Evolutionary conservation across 2,888 invertebrate genomes (phyloP).

Genomic region (Timandra comae): DNA sequence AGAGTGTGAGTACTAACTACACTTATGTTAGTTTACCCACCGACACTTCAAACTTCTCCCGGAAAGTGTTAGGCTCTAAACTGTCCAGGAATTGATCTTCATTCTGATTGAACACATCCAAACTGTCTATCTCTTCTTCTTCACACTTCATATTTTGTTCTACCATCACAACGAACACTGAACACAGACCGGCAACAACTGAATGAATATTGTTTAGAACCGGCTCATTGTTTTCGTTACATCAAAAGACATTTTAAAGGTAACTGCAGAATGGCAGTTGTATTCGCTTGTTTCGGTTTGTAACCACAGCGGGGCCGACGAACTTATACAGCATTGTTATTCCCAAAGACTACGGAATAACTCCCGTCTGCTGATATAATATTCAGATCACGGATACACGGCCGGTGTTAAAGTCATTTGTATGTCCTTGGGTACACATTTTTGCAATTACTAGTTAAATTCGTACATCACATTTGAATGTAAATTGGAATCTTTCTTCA

Average conservation of each 20-base stretch:
- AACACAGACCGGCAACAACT: slow-evolving; percentile 13
- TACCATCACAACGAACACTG: slow-evolving; percentile 46
- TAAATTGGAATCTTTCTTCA: slow-evolving; percentile 14
- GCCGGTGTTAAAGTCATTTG: slow-evolving; percentile 50
- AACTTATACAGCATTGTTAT: slow-evolving; percentile 64
- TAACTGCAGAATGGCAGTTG: slow-evolving; percentile 32
- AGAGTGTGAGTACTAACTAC: too few species aligned
- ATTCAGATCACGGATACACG: slow-evolving; percentile 56
- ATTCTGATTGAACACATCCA: slow-evolving; percentile 53
- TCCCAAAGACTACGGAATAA: slow-evolving; percentile 60
- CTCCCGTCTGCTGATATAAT: slow-evolving; percentile 43
- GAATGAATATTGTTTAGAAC: slow-evolving; percentile 17
- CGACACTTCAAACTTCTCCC: slow-evolving; percentile 45
- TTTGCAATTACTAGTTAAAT: slow-evolving; percentile 14
- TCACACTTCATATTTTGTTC: slow-evolving; percentile 55
- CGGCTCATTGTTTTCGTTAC: slow-evolving; percentile 29
- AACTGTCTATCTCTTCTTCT: slow-evolving; percentile 56
- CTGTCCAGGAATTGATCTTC: slow-evolving; percentile 61
- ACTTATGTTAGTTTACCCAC: slow-evolving; percentile 29
- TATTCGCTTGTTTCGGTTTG: slow-evolving; percentile 45
- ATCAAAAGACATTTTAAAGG: slow-evolving; percentile 47
- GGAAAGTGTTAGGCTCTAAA: slow-evolving; percentile 50
- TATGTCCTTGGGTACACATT: slow-evolving; percentile 38
- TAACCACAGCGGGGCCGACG: slow-evolving; percentile 59
- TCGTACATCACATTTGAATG: too few species aligned